Percentiles rank a stretch among this genome's conserved stretches.
Evolutionary conservation across 2,113 vertebrate genomes (phyloP).

Genomic region (Phaetusa simplex): DNA sequence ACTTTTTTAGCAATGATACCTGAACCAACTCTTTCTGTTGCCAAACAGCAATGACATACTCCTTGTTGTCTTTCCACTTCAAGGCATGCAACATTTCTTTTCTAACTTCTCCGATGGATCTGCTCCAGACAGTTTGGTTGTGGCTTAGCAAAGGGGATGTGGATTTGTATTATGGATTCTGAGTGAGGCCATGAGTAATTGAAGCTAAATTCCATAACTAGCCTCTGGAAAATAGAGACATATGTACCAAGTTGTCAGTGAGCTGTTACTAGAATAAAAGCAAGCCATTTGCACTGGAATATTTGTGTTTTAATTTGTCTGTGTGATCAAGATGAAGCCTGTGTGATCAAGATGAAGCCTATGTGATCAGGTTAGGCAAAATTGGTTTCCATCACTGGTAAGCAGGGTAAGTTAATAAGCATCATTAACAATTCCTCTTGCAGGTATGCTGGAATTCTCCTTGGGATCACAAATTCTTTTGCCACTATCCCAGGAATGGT

Average conservation of each 20-base stretch:
- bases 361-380: background rate
- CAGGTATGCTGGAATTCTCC: conserved; percentile 94
- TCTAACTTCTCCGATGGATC: background rate
- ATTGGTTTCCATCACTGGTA: background rate
- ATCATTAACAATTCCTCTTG: background rate
- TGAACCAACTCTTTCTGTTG: background rate
- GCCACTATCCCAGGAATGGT: conserved; percentile 96
- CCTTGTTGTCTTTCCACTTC: background rate
- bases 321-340: background rate
- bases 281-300: background rate
- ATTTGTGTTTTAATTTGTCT: background rate
- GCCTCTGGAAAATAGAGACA: background rate
- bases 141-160: background rate
- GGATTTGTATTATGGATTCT: background rate
- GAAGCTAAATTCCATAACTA: background rate
- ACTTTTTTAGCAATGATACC: background rate
- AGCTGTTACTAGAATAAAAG: background rate
- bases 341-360: background rate
- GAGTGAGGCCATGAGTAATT: background rate
- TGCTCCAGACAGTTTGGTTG: background rate
- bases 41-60: background rate
- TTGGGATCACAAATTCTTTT: conserved; percentile 97
- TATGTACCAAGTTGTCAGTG: background rate
- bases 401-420: background rate
- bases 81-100: background rate